phyloP scores from a whole-genome alignment of 2,888 invertebrate genomes.

The Molorchus minor region DNA sequence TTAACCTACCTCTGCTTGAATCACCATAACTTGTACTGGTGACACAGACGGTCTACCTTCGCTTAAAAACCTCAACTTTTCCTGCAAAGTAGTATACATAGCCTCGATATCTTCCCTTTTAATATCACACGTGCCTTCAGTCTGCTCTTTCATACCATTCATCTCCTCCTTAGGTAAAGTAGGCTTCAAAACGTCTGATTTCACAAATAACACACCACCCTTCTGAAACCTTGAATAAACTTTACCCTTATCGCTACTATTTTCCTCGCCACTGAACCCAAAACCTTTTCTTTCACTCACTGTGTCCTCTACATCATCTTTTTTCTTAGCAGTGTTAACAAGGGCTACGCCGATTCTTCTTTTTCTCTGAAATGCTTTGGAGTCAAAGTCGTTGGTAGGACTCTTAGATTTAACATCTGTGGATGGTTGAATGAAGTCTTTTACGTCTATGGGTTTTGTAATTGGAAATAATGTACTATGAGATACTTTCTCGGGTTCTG shows the following conservation, averaged over 20 bases:
- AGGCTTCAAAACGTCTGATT: conserved; percentile 49
- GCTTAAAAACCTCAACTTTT: conserved; percentile 68
- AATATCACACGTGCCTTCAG: conserved; percentile 25
- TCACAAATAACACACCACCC: conserved; percentile 58
- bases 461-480: conserved; percentile 65
- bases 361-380: conserved; percentile 67
- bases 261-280: conserved; percentile 52
- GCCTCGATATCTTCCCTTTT: conserved; percentile 56
- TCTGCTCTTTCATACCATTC: conserved; percentile 35
- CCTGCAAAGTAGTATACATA: conserved; percentile 63
- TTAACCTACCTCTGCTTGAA: conserved; percentile 68
- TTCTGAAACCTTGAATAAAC: conserved; percentile 57
- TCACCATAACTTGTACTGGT: conserved; percentile 69
- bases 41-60: conserved; percentile 67
- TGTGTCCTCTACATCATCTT: conserved; percentile 34
- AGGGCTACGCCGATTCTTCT: conserved; percentile 66
- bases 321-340: conserved; percentile 52
- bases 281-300: conserved; percentile 46
- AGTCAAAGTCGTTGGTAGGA: conserved; percentile 49
- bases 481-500: conserved; percentile 39
- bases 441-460: conserved; percentile 58
- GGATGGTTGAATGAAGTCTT: conserved; percentile 50
- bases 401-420: conserved; percentile 27
- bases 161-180: conserved; percentile 29
- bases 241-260: conserved; percentile 47